Evolutionary conservation across 1,140 invertebrate genomes (phyloP).

Genomic region (Nasonia vitripennis): DNA sequence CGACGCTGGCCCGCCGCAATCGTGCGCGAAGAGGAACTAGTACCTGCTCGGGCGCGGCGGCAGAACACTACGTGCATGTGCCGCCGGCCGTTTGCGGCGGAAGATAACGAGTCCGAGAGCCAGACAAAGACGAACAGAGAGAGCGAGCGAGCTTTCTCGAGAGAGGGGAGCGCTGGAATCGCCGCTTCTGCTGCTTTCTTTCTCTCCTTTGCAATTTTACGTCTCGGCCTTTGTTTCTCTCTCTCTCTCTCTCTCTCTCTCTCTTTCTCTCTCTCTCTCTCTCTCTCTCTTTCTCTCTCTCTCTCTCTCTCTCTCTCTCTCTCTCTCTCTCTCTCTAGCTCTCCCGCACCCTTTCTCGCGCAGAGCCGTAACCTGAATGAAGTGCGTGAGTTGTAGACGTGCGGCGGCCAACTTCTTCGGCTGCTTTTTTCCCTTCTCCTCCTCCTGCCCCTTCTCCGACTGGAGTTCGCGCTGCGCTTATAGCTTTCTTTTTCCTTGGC

Average conservation of each 20-base stretch:
- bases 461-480: neutral
- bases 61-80: neutral
- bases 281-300: no score
- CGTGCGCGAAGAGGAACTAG: neutral
- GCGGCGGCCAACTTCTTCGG: neutral
- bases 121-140: neutral
- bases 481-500: neutral
- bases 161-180: neutral
- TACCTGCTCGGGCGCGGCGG: neutral
- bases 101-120: constrained; percentile 27
- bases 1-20: constrained; percentile 10
- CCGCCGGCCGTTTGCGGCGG: constrained; percentile 13
- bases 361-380: neutral
- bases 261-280: no score
- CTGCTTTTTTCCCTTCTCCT: neutral
- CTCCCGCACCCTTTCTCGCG: neutral
- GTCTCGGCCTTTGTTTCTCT: constrained; percentile 14
- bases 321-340: neutral
- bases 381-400: constrained; percentile 15
- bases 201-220: constrained; percentile 19
- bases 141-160: neutral
- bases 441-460: neutral
- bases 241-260: neutral
- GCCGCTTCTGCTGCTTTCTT: neutral
- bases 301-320: no score